These are phyloP conservation scores for Cyprinella venusta DNA, from an alignment of 2,797 vertebrate species.

Conservation along the genomic window DNA sequence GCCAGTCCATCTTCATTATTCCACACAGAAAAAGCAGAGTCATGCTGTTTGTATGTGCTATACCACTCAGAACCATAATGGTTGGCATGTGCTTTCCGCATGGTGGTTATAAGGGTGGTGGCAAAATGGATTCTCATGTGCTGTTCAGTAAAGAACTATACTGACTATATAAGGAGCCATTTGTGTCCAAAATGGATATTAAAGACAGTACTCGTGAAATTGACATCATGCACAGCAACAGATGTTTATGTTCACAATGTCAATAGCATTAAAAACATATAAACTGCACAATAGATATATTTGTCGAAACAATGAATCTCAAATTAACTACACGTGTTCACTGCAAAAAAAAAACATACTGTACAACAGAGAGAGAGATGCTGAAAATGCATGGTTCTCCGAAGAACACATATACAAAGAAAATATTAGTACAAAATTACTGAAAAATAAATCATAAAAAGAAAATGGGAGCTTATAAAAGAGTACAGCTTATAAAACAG, in stretches of 20 bases:
- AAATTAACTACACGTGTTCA: not conserved
- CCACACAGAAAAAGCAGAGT: constrained; percentile 11
- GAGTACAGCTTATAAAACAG: too few species aligned
- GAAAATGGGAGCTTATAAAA: not conserved
- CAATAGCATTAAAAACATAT: not conserved
- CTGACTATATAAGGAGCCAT: not conserved
- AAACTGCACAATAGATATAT: not conserved
- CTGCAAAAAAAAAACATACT: not conserved
- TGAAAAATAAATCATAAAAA: not conserved
- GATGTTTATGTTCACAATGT: not conserved
- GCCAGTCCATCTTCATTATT: constrained; percentile 17
- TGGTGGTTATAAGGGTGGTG: not conserved
- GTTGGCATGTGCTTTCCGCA: not conserved
- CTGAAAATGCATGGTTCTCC: not conserved
- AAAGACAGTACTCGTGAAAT: not conserved
- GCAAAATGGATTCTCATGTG: constrained; percentile 9
- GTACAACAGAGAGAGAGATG: not conserved
- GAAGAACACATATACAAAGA: not conserved
- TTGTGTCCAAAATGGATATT: not conserved
- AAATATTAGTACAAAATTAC: not conserved
- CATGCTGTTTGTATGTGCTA: constrained; percentile 18
- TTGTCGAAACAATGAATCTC: not conserved
- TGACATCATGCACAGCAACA: not conserved
- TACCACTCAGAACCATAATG: not conserved
- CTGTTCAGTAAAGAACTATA: not conserved